Base-by-base conservation (phyloP, 2,888 invertebrate species). In the Macrophya annulata region DNA sequence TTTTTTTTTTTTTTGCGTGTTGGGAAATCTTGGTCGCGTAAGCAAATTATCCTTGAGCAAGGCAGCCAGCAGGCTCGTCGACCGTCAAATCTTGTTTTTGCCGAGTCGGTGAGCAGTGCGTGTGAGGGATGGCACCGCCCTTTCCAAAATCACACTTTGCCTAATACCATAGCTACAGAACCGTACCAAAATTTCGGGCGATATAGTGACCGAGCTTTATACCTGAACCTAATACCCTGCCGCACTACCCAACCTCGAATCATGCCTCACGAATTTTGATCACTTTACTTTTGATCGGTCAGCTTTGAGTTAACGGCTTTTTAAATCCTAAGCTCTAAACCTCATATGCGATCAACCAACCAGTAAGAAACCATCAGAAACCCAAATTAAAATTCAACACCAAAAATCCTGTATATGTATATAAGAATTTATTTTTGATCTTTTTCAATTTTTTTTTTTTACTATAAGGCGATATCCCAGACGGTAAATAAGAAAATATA, bases 21-120 rank as follows among this genome's bases (percentile, higher is more conserved):
- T 5, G 43, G 62, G 21, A 81, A 81, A 81, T 81, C 81, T 81
- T 81, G 81, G 81, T 81, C 81, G 81, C 81, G 81, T 81, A 81
- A 81, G 81, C 81, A 81, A 81, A 81, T 81, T 62, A 81, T 81
- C 59, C 79, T 77, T n/a, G 12, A 31, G 55, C 51, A 45, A n/a
- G n/a, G n/a, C 76, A 51, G 51, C 79, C 79, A 21, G 15, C 79
- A 21, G 15, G 59, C 43, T 62, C 62, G 62, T 62, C 81, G 81
- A 59, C 59, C 62, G 77, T 81, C 81, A 62, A 81, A 81, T 62
- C 62, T 43, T 43, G 81, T 81, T 81, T 81, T 81, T 81, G 81
- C 81, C 81, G 62, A 81, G 40, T 43, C 81, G 81, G 81, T 81
- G 81, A 81, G 21, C 81, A 81, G 81, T 43, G 81, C 59, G 43